Conservation (phyloP, 2,797 vertebrate genomes). For the Trachops cirrhosus region DNA sequence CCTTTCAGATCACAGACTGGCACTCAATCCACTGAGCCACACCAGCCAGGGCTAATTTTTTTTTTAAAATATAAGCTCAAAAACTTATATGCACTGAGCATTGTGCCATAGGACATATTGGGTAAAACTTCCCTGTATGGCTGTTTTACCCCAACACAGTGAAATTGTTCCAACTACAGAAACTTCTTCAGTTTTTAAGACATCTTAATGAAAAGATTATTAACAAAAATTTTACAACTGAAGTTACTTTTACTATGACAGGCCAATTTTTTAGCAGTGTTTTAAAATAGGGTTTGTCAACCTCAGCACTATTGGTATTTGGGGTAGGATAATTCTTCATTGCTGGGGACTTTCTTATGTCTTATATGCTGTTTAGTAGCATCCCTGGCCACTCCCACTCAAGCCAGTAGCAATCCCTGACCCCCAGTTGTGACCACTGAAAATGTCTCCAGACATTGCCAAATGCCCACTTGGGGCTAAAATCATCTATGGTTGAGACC, state of each 20-base stretch:
- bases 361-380: neutral
- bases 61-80: neutral
- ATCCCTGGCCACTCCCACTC: neutral
- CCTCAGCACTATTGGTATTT: neutral
- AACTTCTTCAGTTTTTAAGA: slow-evolving; percentile 1
- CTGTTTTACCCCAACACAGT: neutral
- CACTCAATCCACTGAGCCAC: no score
- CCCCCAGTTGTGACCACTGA: neutral
- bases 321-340: neutral
- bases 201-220: slow-evolving; percentile 18
- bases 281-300: neutral
- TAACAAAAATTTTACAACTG: neutral
- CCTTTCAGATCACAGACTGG: no score
- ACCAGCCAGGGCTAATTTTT: neutral
- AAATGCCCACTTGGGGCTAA: neutral
- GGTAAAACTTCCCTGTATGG: neutral
- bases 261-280: neutral
- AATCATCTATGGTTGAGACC: neutral
- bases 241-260: neutral
- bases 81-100: neutral
- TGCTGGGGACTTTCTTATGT: neutral
- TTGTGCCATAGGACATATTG: neutral
- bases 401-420: neutral
- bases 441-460: neutral
- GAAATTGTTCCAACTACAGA: neutral